A percentile compares a stretch with the other conserved stretches of the same genome.
phyloP scores from a whole-genome alignment of 2,888 invertebrate genomes.

The Diaperis boleti region DNA sequence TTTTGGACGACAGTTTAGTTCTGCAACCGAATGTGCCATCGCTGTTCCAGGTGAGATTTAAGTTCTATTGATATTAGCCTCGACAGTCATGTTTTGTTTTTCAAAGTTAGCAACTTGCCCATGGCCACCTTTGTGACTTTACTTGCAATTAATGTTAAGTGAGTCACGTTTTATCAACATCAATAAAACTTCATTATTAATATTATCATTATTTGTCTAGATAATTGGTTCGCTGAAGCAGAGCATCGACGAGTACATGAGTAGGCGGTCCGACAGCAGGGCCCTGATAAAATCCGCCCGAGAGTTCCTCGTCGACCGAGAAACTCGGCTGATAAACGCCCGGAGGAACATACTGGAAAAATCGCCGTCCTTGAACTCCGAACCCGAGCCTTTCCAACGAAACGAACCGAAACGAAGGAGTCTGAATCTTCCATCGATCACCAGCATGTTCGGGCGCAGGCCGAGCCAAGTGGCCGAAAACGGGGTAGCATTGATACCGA shows the following conservation, averaged over 20 bases:
- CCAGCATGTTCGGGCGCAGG: conserved; percentile 70
- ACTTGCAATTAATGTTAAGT: not conserved
- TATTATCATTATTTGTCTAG: conserved; percentile 61
- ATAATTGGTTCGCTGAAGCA: conserved; percentile 85
- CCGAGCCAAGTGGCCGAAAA: conserved; percentile 67
- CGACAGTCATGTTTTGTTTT: too few species aligned
- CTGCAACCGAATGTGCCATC: conserved; percentile 93
- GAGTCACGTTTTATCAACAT: conserved; percentile 18
- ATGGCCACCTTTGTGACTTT: too few species aligned
- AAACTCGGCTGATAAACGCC: conserved; percentile 80
- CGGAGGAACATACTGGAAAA: conserved; percentile 72
- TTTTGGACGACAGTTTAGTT: conserved; percentile 86
- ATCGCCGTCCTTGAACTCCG: conserved; percentile 43
- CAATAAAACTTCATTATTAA: conserved; percentile 2
- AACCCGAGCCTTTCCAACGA: conserved; percentile 70
- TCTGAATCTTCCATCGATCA: conserved; percentile 82
- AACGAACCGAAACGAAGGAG: conserved; percentile 81
- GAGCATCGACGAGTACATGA: conserved; percentile 85
- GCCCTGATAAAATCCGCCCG: conserved; percentile 83
- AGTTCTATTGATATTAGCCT: too few species aligned
- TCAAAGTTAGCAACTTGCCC: too few species aligned
- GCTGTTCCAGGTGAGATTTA: too few species aligned
- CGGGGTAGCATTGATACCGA: conserved; percentile 53
- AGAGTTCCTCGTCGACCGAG: conserved; percentile 82
- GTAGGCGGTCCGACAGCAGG: conserved; percentile 70